phyloP scores from a whole-genome alignment of 1,140 invertebrate genomes.

The Oedothorax gibbosus region DNA sequence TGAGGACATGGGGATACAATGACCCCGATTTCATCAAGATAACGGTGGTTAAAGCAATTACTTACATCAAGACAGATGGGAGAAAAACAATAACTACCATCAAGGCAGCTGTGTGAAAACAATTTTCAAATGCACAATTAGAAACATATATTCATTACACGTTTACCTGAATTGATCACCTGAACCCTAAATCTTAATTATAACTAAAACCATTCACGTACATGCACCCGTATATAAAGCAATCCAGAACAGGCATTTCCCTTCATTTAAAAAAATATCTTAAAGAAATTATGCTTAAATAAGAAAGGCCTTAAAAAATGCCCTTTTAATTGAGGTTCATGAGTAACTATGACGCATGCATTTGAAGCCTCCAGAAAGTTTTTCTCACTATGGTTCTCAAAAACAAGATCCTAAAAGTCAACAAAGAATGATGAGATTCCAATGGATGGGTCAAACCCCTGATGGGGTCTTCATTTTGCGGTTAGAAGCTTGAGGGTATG shows the following conservation, averaged over 20 bases:
- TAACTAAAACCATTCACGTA: no score
- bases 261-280: not conserved
- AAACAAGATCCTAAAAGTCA: not conserved
- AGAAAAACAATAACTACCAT: no score
- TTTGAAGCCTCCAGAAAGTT: not conserved
- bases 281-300: constrained; percentile 1
- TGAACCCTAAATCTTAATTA: no score
- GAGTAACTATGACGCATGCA: constrained; percentile 21
- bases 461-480: constrained; percentile 15
- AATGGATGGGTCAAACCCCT: not conserved
- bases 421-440: not conserved
- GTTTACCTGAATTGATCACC: no score
- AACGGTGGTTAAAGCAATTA: no score
- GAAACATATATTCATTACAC: no score
- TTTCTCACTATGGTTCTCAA: not conserved
- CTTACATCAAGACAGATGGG: no score
- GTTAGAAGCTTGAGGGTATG: not conserved
- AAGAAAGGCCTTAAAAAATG: constrained; percentile 4
- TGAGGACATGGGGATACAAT: no score
- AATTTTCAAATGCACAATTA: no score
- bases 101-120: no score
- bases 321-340: constrained; percentile 13
- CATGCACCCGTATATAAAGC: not conserved
- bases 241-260: not conserved
- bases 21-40: no score